phyloP scores from a whole-genome alignment of 2,113 vertebrate species.

The Grallaria varia region DNA sequence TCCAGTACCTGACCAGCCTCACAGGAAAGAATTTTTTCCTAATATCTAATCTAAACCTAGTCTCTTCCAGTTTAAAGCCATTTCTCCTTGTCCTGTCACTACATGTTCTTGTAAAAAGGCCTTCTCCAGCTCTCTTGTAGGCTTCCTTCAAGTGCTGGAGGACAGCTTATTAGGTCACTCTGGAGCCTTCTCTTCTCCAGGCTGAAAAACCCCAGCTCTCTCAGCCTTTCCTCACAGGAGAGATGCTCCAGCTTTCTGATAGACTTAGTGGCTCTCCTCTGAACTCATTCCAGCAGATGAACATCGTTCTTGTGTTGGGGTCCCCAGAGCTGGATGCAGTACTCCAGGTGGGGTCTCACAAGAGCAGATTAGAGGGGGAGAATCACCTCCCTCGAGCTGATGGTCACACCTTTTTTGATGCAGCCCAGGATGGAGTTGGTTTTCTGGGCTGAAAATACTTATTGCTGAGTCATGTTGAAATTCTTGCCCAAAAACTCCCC shows the following conservation, averaged over 20 bases:
- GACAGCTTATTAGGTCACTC: background rate
- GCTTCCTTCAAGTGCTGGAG: background rate
- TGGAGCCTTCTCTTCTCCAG: background rate
- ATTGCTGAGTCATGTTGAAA: background rate
- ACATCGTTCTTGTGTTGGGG: background rate
- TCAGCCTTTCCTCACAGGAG: background rate
- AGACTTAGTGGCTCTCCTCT: background rate
- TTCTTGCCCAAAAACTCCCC: background rate
- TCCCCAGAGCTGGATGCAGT: fast-evolving
- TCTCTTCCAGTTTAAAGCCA: background rate
- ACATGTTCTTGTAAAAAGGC: background rate
- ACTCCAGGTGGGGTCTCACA: background rate
- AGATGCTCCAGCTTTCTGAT: background rate
- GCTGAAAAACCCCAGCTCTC: background rate
- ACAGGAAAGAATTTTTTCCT: background rate
- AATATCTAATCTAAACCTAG: background rate
- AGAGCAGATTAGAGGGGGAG: background rate
- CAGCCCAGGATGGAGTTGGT: too few relatives aligned
- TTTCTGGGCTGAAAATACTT: fast-evolving
- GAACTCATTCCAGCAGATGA: background rate
- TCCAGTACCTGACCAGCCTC: background rate
- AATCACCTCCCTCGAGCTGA: background rate
- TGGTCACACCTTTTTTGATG: fast-evolving
- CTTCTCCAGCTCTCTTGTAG: background rate
- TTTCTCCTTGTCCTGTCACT: background rate